These are phyloP conservation scores for Lagenorhynchus albirostris DNA, from an alignment of 2,113 vertebrate species.

Conservation along the genomic window DNA sequence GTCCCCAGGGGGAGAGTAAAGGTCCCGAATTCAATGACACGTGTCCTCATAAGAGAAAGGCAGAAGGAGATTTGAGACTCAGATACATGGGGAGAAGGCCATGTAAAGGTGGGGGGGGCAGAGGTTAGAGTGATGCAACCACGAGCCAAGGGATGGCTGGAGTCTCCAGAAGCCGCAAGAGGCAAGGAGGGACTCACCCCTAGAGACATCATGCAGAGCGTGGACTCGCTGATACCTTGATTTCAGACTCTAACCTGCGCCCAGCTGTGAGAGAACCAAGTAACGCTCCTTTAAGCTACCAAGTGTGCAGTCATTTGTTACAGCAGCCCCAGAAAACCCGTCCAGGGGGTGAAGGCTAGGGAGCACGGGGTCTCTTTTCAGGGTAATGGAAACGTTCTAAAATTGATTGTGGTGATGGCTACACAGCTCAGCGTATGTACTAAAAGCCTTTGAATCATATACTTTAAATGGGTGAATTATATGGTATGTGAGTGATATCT, in stretches of 20 bases:
- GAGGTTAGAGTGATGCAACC: background rate
- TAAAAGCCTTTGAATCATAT: background rate
- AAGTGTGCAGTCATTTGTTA: background rate
- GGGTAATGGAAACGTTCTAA: background rate
- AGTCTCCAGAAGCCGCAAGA: background rate
- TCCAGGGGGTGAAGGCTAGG: too few relatives aligned
- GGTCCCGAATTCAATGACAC: too few relatives aligned
- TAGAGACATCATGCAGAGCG: fast-evolving
- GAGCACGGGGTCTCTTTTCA: too few relatives aligned
- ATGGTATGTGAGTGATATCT: background rate
- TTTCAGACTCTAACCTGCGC: background rate
- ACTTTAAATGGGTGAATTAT: background rate
- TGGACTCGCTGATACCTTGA: background rate
- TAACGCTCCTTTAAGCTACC: background rate
- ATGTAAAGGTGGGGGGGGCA: background rate
- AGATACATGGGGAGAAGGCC: background rate
- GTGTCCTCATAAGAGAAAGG: background rate
- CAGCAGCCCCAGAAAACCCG: background rate
- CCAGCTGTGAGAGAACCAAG: background rate
- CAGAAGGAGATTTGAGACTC: background rate
- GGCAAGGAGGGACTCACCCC: background rate
- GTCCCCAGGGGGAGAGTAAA: background rate
- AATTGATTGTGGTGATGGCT: background rate
- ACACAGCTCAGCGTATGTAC: background rate
- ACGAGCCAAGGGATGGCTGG: background rate